These are phyloP conservation scores for Ceratina australensis DNA, from an alignment of 1,140 invertebrate genomes.

Conservation along the genomic window DNA sequence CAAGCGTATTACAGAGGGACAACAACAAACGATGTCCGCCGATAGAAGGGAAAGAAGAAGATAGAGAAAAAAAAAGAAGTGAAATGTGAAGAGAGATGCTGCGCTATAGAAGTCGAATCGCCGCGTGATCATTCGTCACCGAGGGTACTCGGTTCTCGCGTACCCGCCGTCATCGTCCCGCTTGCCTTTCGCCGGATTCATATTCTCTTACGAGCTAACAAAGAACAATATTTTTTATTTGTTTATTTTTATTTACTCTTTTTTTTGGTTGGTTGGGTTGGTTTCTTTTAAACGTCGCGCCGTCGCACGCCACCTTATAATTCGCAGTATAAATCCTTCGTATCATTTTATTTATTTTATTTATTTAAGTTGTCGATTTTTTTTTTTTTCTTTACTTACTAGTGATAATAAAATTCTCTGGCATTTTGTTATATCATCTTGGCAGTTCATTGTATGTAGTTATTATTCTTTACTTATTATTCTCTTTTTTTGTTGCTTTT, in stretches of 20 bases:
- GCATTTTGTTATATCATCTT: constrained; percentile 78
- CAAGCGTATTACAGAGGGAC: constrained; percentile 39
- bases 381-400: constrained; percentile 68
- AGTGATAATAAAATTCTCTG: constrained; percentile 79
- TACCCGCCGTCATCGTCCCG: neutral
- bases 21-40: constrained; percentile 44
- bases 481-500: constrained; percentile 30
- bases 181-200: constrained; percentile 28
- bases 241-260: neutral
- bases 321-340: constrained; percentile 73
- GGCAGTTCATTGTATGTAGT: constrained; percentile 77
- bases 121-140: neutral
- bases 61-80: constrained; percentile 19
- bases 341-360: constrained; percentile 14
- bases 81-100: constrained; percentile 40
- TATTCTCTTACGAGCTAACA: constrained; percentile 48
- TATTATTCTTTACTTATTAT: constrained; percentile 48
- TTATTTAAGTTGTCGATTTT: constrained; percentile 59
- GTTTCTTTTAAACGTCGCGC: constrained; percentile 46
- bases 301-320: constrained; percentile 67
- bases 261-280: constrained; percentile 11
- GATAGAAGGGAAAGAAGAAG: constrained; percentile 49
- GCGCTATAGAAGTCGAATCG: constrained; percentile 21
- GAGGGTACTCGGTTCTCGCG: neutral
- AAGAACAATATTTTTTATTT: constrained; percentile 45